Base-by-base conservation (phyloP, 2,888 invertebrate species). In the Acleris laterana region DNA sequence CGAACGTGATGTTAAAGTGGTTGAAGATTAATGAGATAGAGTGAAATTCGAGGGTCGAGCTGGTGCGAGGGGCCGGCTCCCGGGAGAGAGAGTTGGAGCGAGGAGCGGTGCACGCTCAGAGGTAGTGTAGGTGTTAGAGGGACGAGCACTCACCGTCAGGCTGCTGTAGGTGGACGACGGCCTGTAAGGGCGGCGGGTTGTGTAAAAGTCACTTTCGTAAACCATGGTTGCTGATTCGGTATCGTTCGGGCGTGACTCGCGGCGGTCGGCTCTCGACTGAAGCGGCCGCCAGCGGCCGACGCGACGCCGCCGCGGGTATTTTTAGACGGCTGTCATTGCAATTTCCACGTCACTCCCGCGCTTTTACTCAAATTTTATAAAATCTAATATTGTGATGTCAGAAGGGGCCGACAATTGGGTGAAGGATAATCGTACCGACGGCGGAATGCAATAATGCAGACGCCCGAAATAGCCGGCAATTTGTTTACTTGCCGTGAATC, bases 151-250 rank as follows among this genome's bases (percentile, higher is more conserved):
- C 74, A 87, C 90, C 95, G 97, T 95, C 94, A 97, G 96, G 96
- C 97, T 96, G 88, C 96, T 95, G 94, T 96, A 96, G 83, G 96
- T 95, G 72, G 95, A 60, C 60, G 64, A 28, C 50, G 65, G 96
- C 91, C 96, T 93, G 89, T 96, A 94, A 75, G 96, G 96, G 93
- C 97, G 95, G 93, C 97, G 96, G 90, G 96, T 96, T 83, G 97
- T 97, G 93, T 97, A 96, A 93, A 97, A 97, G 94, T 97, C 97
- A 94, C 96, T 96, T 94, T 97, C 97, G 96, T 97, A 97, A 93
- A 97, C 97, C 97, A 97, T 97, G 92, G 94, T 95, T 78, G 87
- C 85, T 90, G 88, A 81, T 87, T 85, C 80, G 72, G 74, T 73
- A 73, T 89, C 88, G 88, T 88, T 89, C 89, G 92, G 83, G 86